Percentiles rank a stretch among this genome's conserved stretches.
Conservation (phyloP, 2,888 invertebrate species). For the Eristalis arbustorum region DNA sequence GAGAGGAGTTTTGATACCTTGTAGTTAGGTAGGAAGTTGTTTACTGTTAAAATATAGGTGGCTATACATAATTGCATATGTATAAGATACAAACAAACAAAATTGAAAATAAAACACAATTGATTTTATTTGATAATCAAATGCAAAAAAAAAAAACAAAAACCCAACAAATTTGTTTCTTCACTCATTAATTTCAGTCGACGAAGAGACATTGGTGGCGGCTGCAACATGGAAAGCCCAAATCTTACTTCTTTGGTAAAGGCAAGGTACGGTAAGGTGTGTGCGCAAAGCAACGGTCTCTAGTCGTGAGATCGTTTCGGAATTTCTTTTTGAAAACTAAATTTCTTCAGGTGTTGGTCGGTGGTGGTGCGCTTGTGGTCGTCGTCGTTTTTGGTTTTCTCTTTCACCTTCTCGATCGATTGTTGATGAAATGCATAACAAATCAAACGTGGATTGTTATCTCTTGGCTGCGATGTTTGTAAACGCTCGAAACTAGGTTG, state of each 20-base stretch:
- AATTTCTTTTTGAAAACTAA: conserved; percentile 29
- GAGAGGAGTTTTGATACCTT: conserved; percentile 65
- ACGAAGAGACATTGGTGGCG: not conserved
- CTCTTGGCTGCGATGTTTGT: conserved; percentile 8
- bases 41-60: conserved; percentile 47
- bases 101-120: conserved; percentile 32
- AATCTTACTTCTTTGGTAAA: not conserved
- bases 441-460: conserved; percentile 34
- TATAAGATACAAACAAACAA: conserved; percentile 20
- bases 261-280: conserved; percentile 16
- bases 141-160: conserved; percentile 34
- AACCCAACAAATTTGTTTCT: not conserved
- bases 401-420: conserved; percentile 23
- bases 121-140: conserved; percentile 54
- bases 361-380: not conserved
- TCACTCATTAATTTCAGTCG: not conserved
- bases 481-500: conserved; percentile 22
- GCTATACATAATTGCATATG: conserved; percentile 39
- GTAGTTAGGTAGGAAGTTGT: conserved; percentile 66
- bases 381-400: conserved; percentile 28
- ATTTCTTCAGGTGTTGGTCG: conserved; percentile 14
- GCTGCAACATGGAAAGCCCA: not conserved
- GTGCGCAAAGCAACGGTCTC: not conserved
- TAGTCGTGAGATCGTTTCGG: conserved; percentile 19
- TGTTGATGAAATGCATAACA: conserved; percentile 29